Evolutionary conservation across 2,113 vertebrate genomes (phyloP), one percentile per base, ranked within the genome.

Genomic region (Isichthys henryi): DNA sequence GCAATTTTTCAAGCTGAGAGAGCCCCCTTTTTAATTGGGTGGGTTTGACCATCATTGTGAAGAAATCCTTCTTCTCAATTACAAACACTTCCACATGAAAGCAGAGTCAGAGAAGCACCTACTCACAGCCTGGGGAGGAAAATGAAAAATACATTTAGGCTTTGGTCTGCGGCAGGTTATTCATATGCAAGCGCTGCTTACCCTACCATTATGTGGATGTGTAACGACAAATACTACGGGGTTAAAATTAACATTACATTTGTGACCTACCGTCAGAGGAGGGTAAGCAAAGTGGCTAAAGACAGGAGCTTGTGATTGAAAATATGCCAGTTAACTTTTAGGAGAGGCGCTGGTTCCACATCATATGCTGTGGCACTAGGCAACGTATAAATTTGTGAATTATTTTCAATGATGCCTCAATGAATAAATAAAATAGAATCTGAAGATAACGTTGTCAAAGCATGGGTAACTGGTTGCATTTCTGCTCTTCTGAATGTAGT

Each of bases 1-100:
- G 80, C 80, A 84, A 85, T 89, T 89, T 89, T 48, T 89, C 88
- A 89, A 62, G 80, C 88, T 43, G 88, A 89, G 74, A 52, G 77
- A 85, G 77, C 50, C 52, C 35, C 52, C 27, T 15, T 89, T 89
- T 84, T 89, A 58, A 85, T 85, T 84, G 80, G 88, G 39, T 50
- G 49, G 50, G 80, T 84, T 49, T 45, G 52, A 80, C 88, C 80
- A 45, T 58, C 77, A 84, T 85, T 89, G 80, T 56, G 45, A 85
- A 85, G 80, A 53, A 85, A 62, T 62, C 52, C 35, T 89, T 45
- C 52, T 56, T 84, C 77, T 83, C 49, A 83, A 46, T 83, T 83
- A 58, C 43, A 62, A 62, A 31, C 50, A 43, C 23, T 80, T 80
- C 77, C 46, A 74, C 87, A 85, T 85, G 23, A 83, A 46, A 52